phyloP scores from a whole-genome alignment of 2,113 vertebrate species.

The Zosterops hypoxanthus region DNA sequence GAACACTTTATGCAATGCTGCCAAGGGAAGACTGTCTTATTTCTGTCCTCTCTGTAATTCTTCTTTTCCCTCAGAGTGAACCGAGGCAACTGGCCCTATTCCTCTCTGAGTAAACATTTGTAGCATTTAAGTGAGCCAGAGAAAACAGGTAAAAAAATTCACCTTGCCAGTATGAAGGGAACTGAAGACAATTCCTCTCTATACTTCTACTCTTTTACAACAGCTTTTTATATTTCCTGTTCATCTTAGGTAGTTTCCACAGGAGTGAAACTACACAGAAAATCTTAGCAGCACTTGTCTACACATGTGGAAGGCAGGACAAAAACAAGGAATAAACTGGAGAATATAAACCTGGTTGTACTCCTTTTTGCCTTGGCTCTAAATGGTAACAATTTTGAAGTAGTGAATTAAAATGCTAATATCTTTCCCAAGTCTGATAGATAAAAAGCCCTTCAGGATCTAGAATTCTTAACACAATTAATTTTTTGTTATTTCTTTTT shows the following conservation, averaged over 20 bases:
- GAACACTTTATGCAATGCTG: constrained; percentile 28
- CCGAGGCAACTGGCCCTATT: not conserved
- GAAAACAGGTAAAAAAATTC: not conserved
- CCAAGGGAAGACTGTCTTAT: constrained; percentile 35
- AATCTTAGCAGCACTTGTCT: not conserved
- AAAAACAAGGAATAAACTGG: not conserved
- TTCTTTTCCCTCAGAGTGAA: constrained; percentile 11
- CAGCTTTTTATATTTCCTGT: not conserved
- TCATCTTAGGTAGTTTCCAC: not conserved
- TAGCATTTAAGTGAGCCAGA: not conserved
- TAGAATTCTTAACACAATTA: not conserved
- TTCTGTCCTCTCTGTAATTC: constrained; percentile 48
- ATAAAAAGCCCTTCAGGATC: not conserved
- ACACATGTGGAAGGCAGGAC: fast-evolving
- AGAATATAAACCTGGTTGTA: not conserved
- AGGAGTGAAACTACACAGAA: not conserved
- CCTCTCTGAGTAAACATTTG: not conserved
- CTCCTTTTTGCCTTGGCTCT: not conserved
- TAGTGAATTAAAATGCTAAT: not conserved
- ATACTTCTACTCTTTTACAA: not conserved
- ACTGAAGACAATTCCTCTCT: not conserved
- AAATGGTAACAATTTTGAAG: not conserved
- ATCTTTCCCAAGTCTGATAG: not conserved
- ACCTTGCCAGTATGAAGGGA: not conserved
- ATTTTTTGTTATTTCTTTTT: not conserved